A percentile compares a stretch with the other conserved stretches of the same genome.
Conservation (phyloP, 2,113 vertebrate species). For the Cettia cetti region DNA sequence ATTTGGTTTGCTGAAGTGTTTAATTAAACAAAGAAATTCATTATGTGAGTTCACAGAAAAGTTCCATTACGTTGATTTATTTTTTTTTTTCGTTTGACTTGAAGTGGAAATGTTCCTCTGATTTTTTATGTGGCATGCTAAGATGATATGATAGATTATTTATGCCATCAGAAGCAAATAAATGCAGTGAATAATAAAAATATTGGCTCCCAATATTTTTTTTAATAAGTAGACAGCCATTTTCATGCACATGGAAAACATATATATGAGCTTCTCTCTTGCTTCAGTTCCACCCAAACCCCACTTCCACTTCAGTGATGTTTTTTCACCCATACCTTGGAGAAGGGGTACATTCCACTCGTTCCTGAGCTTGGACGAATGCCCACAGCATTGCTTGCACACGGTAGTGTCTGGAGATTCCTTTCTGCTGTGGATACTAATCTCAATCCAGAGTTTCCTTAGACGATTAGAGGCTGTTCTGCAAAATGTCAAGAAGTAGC, state of each 20-base stretch:
- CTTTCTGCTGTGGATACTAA: conserved; percentile 12
- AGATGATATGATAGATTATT: background rate
- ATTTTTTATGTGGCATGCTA: background rate
- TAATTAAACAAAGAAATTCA: conserved; percentile 42
- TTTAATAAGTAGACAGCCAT: background rate
- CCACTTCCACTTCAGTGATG: background rate
- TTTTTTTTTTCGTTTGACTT: background rate
- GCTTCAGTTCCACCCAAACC: background rate
- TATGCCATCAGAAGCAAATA: conserved; percentile 1
- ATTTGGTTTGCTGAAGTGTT: conserved; percentile 47
- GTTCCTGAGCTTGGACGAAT: background rate
- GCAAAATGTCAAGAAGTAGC: background rate
- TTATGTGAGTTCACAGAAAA: conserved; percentile 9
- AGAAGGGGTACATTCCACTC: conserved; percentile 33
- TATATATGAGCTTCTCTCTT: background rate
- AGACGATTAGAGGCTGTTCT: background rate
- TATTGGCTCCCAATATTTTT: background rate
- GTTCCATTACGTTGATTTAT: background rate
- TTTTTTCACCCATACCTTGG: conserved; percentile 41
- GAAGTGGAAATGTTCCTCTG: background rate
- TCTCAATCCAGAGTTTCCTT: conserved; percentile 28
- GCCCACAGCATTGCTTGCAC: background rate
- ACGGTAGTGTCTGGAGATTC: background rate
- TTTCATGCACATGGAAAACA: background rate
- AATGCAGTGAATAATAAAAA: background rate